A percentile compares a stretch with the other conserved stretches of the same genome.
phyloP scores from a whole-genome alignment of 64 coral and sea anemone species.

The Pocillopora damicornis region DNA sequence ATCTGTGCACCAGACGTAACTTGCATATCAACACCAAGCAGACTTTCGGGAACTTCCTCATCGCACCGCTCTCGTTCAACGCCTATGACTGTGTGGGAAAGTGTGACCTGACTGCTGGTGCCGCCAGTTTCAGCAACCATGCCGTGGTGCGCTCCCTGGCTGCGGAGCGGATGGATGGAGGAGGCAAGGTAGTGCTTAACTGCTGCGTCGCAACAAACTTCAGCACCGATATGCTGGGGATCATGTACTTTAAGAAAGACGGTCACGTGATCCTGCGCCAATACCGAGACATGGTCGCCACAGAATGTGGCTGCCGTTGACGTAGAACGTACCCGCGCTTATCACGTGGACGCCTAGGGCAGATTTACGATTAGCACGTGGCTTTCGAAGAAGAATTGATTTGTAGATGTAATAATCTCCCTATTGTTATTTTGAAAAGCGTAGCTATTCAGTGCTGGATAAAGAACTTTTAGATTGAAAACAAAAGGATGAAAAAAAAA shows the following conservation, averaged over 20 bases:
- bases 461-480: too few species aligned
- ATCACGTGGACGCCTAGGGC: too few species aligned
- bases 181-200: not conserved
- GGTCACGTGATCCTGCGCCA: conserved; percentile 4
- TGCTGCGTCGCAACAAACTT: not conserved
- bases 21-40: not conserved
- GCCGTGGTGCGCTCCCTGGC: not conserved
- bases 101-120: not conserved
- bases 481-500: too few species aligned
- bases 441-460: too few species aligned
- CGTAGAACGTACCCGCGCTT: too few species aligned
- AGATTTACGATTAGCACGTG: too few species aligned
- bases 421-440: too few species aligned
- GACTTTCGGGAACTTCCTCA: not conserved
- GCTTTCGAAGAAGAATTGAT: too few species aligned
- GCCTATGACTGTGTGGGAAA: not conserved
- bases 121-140: not conserved
- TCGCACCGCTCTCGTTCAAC: not conserved
- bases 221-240: not conserved
- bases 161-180: not conserved
- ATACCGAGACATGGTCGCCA: not conserved
- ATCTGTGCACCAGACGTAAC: not conserved
- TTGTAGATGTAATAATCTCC: too few species aligned
- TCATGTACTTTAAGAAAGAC: not conserved
- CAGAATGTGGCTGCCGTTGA: conserved; percentile 3